Conservation (phyloP, 2,113 vertebrate species). For the Arizona elegans region DNA sequence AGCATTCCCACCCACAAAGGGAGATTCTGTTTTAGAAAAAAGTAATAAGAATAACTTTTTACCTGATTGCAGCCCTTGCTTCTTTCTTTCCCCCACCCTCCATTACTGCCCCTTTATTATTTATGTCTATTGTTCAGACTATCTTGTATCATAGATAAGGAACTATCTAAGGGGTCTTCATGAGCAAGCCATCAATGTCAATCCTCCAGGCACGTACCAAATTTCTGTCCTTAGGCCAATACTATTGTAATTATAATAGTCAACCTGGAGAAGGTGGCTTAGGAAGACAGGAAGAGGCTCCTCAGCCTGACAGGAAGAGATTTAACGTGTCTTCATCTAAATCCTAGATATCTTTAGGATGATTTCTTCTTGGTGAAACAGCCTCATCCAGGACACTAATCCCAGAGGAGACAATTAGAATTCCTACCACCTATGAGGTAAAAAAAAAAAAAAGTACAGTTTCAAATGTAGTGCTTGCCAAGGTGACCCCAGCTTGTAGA, state of each 20-base stretch:
- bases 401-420: not conserved
- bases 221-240: not conserved
- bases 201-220: not conserved
- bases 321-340: not conserved
- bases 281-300: not conserved
- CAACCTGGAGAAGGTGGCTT: not conserved
- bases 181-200: not conserved
- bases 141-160: not conserved
- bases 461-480: no score
- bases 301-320: not conserved
- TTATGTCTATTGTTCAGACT: constrained; percentile 6
- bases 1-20: not conserved
- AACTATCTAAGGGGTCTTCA: not conserved
- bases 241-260: not conserved
- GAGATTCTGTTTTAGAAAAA: not conserved
- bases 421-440: not conserved
- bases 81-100: not conserved
- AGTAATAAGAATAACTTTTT: not conserved
- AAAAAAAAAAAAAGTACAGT: not conserved
- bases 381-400: not conserved
- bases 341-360: not conserved
- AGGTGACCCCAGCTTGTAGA: not conserved
- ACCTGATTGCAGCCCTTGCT: not conserved
- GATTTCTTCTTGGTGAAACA: not conserved
- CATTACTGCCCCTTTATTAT: not conserved